Base-by-base conservation (phyloP, 1,140 invertebrate genomes). In the Trissolcus basalis region DNA sequence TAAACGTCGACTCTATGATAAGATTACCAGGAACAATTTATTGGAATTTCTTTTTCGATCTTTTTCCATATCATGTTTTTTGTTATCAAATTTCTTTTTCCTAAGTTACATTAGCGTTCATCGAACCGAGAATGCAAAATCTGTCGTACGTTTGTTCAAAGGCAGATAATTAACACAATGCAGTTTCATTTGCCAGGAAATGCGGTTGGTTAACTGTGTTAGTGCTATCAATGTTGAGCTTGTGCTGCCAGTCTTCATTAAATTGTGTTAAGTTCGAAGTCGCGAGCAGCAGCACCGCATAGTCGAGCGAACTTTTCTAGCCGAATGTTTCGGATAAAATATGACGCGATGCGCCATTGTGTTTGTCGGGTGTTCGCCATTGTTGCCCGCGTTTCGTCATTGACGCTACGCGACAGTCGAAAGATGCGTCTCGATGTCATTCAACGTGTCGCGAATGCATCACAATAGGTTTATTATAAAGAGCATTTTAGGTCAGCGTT, bases 91-190 rank as follows among this genome's bases (percentile, higher is more conserved):
- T n/a, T n/a, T n/a, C n/a, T n/a, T n/a, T n/a, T n/a, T n/a, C n/a
- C n/a, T n/a, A n/a, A n/a, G n/a, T n/a, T n/a, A n/a, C n/a, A n/a
- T n/a, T n/a, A n/a, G n/a, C n/a, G n/a, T n/a, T n/a, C n/a, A n/a
- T n/a, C n/a, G 33, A 35, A 35, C 3, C 36, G 36, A 39, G 2
- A 1, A 11, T 4, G 36, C 36, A 8, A 39, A 35, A 39, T 39
- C 36, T 39, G 36, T 63, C 9, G 14, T 11, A 33, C 43, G 55
- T 53, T 59, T 60, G 64, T 60, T 60, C 1, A 53, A 47, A 53
- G 19, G 15, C 41, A 55, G 50, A 70, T 70, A 61, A 70, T 70
- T 70, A 70, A 61, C 43, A 69, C 65, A 69, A 70, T 61, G n/a
- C 9, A 16, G 55, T 47, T 48, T 54, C 65, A 54, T 53, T 33